These are phyloP conservation scores for Plecturocebus donacophilus DNA, from an alignment of 2,113 vertebrate species.

Conservation along the genomic window DNA sequence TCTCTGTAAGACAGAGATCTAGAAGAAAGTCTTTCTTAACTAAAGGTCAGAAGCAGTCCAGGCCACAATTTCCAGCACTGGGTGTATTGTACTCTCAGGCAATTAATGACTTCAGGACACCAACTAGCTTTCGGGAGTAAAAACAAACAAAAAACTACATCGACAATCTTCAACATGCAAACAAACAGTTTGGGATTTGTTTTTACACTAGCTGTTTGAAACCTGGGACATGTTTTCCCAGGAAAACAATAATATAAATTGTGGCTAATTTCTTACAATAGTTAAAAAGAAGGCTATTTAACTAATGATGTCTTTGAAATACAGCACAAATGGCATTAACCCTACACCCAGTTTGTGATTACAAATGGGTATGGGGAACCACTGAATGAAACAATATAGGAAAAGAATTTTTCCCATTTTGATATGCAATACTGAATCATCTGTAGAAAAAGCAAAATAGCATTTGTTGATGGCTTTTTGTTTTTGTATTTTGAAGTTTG, in stretches of 20 bases:
- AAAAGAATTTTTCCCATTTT: not conserved
- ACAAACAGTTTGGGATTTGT: slow-evolving; percentile 16
- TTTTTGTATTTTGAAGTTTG: not conserved
- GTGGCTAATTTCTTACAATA: not conserved
- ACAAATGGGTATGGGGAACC: fast-evolving
- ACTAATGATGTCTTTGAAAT: not conserved
- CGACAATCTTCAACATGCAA: not conserved
- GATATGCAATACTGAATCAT: not conserved
- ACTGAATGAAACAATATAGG: not conserved
- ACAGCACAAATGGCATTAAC: not conserved
- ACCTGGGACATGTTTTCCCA: not conserved
- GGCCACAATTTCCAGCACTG: not conserved
- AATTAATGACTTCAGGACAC: slow-evolving; percentile 7
- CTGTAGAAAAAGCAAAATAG: not conserved
- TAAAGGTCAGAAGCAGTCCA: slow-evolving; percentile 1
- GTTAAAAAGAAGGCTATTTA: not conserved
- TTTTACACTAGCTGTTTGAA: slow-evolving; percentile 54
- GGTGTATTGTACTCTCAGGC: not conserved
- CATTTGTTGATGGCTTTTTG: not conserved
- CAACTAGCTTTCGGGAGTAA: not conserved
- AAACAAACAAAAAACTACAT: not conserved
- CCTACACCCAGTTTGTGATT: too few relatives aligned
- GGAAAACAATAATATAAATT: slow-evolving; percentile 33
- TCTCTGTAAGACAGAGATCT: not conserved
- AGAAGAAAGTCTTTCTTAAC: slow-evolving; percentile 9